Evolutionary conservation across 1,140 invertebrate genomes (phyloP), one percentile per base, ranked within the genome.

Genomic region (Zaprionus davidi): DNA sequence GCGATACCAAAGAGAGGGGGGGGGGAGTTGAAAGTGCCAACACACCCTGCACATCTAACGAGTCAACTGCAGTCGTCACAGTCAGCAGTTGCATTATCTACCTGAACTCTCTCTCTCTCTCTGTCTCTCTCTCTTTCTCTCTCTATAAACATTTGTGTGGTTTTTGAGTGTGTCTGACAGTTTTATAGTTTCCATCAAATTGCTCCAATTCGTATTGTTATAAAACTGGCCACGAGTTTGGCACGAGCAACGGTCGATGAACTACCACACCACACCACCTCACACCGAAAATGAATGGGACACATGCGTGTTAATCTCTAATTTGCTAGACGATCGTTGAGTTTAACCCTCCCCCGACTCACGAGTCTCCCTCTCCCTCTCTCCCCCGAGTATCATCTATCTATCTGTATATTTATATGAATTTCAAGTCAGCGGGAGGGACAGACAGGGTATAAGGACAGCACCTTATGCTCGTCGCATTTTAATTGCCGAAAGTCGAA

Each of bases 251-350:
- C 84, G 84, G 84, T 87, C 84, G 78, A 78, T 87, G 84, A 87
- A 87, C 84, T 51, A 60, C 31, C 31, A 34, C 9, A 60, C 31
- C 31, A 34, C 9, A 34, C 31, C 41, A 20, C 20, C 20, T 20
- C 20, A 63, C 11, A 38, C 7, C 28, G 22, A 36, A 67, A 20
- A 68, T 74, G 83, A 76, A 78, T 85, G 88, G 78, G 80, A 78
- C 84, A 88, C 85, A 90, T 90, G 85, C 85, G 85, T 90, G 85
- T 73, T 90, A 90, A 90, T 90, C 85, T 90, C 85, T 85, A 90
- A 90, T 90, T 90, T 90, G 85, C 85, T 90, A 81, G 81, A 72
- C 72, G 85, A 85, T 90, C 85, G 78, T 77, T 77, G 60, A 51
- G 46, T 51, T 51, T 20, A 51, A 51, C 46, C 46, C 46, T 49